Base-by-base conservation (phyloP, 2,113 vertebrate genomes). In the Mesembrinibis cayennensis region DNA sequence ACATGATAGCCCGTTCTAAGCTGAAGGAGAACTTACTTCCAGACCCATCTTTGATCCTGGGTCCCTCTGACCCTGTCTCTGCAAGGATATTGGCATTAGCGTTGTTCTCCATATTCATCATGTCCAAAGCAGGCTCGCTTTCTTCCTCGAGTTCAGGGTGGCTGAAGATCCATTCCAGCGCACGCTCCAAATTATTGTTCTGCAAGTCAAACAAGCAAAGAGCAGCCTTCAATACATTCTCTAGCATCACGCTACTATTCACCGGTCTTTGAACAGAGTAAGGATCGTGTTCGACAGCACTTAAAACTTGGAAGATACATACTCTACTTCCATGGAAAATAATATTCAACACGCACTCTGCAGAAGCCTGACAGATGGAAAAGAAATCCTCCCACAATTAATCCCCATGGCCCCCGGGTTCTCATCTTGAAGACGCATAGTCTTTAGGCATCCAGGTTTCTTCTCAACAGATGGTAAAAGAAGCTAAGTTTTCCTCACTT, bases 141-240 rank as follows among this genome's bases (percentile, higher is more conserved):
- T 99, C 99, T 58, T 99, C 99, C 91, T 99, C 98, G 5, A 97
- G 94, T 81, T 99, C 99, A 5, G 99, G 99, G 90, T 99, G 99
- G 78, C 97, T 99, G 96, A 99, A 99, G 97, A 99, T 99, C 99
- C 99, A 99, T 94, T 99, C 99, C 81, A 99, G 97, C 0, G 99
- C 99, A 93, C 99, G 98, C 90, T 99, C 99, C 67, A 99, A 97
- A 96, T 99, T 99, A 96, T 98, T 99, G 96, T 99, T 99, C 99
- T 99, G 97, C 15, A 25, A 94, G 94, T 16, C 72, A 96, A 47
- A 92, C 22, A 87, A 87, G 29, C 17, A 74, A 96, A 96, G 49
- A 94, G 13, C 34, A 73, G 62, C 22, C 29, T 63, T 91, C 44
- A 95, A 78, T 5, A 61, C 18, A 16, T 29, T n/a, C 38, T n/a